These are phyloP conservation scores for Drosophila pallidifrons DNA, from an alignment of 1,140 invertebrate genomes.

Conservation along the genomic window DNA sequence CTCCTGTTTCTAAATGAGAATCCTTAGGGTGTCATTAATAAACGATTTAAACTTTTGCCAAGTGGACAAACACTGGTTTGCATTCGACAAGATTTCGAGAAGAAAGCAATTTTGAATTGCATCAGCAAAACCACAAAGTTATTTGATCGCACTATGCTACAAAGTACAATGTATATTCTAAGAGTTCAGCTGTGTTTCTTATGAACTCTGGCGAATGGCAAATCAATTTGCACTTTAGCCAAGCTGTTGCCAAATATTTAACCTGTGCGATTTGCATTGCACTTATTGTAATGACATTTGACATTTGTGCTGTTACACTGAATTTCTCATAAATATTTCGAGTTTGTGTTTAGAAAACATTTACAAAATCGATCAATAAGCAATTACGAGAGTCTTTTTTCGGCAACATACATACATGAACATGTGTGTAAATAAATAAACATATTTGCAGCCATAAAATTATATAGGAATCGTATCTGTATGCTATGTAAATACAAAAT, in stretches of 20 bases:
- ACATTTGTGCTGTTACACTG: slow-evolving; percentile 32
- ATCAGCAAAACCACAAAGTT: too few relatives aligned
- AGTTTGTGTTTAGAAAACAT: slow-evolving; percentile 54
- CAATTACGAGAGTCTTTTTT: slow-evolving; percentile 59
- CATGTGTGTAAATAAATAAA: slow-evolving; percentile 57
- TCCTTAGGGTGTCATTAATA: slow-evolving; percentile 55
- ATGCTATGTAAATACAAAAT: slow-evolving; percentile 46
- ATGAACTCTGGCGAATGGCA: slow-evolving; percentile 3
- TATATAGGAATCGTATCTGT: slow-evolving; percentile 49
- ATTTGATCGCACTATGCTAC: too few relatives aligned
- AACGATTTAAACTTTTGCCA: slow-evolving; percentile 31
- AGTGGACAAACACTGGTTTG: not conserved
- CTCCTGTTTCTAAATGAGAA: slow-evolving; percentile 25
- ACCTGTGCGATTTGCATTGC: slow-evolving; percentile 27
- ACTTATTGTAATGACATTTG: slow-evolving; percentile 52
- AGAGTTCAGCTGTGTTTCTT: too few relatives aligned
- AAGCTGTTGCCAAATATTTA: slow-evolving; percentile 22
- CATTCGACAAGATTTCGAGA: too few relatives aligned
- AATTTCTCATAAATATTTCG: slow-evolving; percentile 60
- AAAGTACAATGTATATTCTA: too few relatives aligned
- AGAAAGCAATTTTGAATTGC: too few relatives aligned
- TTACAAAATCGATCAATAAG: slow-evolving; percentile 75
- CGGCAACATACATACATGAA: not conserved
- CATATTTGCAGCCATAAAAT: slow-evolving; percentile 50
- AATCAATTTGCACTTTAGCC: slow-evolving; percentile 44